Base-by-base conservation (phyloP, 2,797 vertebrate species). In the Lagorchestes hirsutus region DNA sequence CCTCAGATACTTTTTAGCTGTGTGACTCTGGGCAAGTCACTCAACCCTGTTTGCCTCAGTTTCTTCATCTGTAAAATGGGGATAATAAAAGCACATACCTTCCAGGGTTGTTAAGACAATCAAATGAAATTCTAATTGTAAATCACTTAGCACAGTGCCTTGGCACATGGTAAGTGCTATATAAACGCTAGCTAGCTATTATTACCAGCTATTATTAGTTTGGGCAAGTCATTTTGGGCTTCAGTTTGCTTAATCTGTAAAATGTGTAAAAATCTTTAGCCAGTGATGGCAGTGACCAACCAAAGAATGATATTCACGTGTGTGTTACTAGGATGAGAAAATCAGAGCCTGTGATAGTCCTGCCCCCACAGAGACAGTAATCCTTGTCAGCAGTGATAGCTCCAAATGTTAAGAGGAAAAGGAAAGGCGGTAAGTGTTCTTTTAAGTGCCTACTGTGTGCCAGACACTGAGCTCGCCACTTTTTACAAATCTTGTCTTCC, bases 171-270 rank as follows among this genome's bases (percentile, higher is more conserved):
- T 24, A 59, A 55, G 90, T 29, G 18, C 67, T 90, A 5, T 1
- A 1, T 3, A 5, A 74, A 50, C 14, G 55, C 52, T 8, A 6
- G 31, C 34, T 16, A 55, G 34, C 90, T 92, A 46, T 57, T 9
- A 0, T 0, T 0, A 9, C 31, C 10, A 6, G 28, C 59, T 11
- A 0, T 18, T 9, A 0, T 0, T 0, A 12, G 31, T 1, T 0
- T 4, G 9, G 55, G 12, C 29, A 31, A 59, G 29, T 59, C 29
- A 11, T 29, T 31, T 18, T n/a, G 34, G 34, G n/a, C n/a, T 16
- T 22, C 67, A 22, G 16, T 82, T 22, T 40, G n/a, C n/a, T 22
- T 82, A 22, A 22, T 4, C 22, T 8, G n/a, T 67, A 67, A 34
- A n/a, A 67, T 34, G 31, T 67, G 31, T 67, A 9, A 82, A 46